Conservation (phyloP, 2,113 vertebrate genomes). For the Solenodon paradoxus region DNA sequence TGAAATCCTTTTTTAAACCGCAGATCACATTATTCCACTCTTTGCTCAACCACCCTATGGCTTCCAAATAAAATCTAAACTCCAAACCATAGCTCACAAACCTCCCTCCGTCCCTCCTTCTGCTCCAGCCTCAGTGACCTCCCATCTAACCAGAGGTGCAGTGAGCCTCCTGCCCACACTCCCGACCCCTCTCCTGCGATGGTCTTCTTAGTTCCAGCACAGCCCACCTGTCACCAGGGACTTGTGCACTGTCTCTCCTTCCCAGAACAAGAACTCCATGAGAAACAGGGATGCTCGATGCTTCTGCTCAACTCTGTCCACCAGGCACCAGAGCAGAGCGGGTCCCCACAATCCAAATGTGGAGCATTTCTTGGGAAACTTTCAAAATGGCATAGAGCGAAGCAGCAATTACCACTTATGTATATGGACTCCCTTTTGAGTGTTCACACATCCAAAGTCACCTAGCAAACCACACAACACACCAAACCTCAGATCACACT, state of each 20-base stretch:
- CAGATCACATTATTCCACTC: too few species aligned
- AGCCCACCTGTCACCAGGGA: too few species aligned
- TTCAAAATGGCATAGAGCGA: neutral
- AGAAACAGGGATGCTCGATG: fast-evolving
- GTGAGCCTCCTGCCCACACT: neutral
- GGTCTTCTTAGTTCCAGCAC: neutral
- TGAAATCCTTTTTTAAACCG: neutral
- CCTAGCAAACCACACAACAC: neutral
- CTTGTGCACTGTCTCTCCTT: neutral
- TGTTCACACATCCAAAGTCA: neutral
- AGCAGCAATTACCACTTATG: neutral
- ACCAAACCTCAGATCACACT: neutral
- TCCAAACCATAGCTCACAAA: too few species aligned
- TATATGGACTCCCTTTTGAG: neutral
- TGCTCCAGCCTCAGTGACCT: neutral
- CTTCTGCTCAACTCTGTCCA: neutral
- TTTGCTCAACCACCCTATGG: neutral
- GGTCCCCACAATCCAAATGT: neutral
- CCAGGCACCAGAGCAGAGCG: neutral
- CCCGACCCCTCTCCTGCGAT: neutral
- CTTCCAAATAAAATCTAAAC: neutral
- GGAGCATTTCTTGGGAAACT: neutral
- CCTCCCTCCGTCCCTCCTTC: neutral
- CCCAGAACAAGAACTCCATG: neutral
- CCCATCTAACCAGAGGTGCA: neutral